These are phyloP conservation scores for Brachionus sp. DNA, from an alignment of 1,140 invertebrate genomes.

Conservation along the genomic window DNA sequence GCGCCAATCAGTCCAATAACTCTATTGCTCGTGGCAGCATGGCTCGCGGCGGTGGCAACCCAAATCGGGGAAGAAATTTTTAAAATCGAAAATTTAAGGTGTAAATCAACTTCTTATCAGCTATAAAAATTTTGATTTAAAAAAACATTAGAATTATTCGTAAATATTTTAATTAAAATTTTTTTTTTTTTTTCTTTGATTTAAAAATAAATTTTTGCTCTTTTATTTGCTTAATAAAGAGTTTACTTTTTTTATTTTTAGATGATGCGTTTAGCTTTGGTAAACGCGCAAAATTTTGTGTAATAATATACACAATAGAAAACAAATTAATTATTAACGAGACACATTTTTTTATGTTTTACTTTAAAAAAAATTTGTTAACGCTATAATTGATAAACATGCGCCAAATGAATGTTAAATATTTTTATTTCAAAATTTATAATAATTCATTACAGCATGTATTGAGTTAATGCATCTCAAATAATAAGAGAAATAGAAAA, in stretches of 20 bases:
- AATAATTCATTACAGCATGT: neutral
- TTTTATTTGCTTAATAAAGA: neutral
- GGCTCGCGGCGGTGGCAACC: conserved; percentile 5
- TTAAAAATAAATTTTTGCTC: neutral
- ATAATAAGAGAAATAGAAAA: neutral
- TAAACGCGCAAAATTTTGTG: neutral
- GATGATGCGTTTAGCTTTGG: neutral
- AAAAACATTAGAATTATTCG: neutral
- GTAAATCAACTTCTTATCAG: neutral
- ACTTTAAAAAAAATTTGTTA: neutral
- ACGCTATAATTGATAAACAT: neutral
- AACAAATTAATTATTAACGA: neutral
- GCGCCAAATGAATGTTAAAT: neutral
- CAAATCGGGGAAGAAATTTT: conserved; percentile 11
- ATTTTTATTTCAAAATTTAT: neutral
- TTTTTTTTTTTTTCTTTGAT: neutral
- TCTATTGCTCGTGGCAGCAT: neutral
- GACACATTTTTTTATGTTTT: neutral
- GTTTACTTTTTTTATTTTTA: neutral
- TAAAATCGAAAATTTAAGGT: neutral
- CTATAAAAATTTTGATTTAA: neutral
- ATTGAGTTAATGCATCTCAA: neutral
- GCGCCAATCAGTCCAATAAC: neutral
- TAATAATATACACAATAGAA: conserved; percentile 41
- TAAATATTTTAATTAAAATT: neutral